Conservation (phyloP, 2,888 invertebrate genomes). For the Hipparchia sbordonii region DNA sequence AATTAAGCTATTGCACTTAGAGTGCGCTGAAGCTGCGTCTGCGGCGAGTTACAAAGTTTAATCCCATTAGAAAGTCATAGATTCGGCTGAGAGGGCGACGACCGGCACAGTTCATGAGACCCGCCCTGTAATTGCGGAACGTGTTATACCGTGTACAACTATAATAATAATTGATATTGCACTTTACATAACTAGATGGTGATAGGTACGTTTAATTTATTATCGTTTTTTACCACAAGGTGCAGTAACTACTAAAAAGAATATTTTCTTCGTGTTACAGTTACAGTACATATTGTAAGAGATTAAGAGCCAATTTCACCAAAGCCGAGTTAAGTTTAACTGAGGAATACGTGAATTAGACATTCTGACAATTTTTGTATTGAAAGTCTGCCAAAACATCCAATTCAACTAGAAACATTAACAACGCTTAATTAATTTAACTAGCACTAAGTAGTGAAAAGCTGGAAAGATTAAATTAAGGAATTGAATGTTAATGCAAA, state of each 20-base stretch:
- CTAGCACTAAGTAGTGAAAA: neutral
- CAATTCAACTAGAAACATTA: no score
- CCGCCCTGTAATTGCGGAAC: constrained; percentile 64
- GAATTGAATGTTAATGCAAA: neutral
- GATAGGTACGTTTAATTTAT: constrained; percentile 35
- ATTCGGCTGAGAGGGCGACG: constrained; percentile 67
- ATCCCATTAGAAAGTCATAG: constrained; percentile 77
- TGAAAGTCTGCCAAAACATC: no score
- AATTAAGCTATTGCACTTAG: constrained; percentile 47
- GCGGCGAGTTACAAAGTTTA: constrained; percentile 59
- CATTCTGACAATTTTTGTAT: no score
- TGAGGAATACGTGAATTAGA: no score
- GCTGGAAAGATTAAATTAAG: neutral
- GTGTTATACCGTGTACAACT: constrained; percentile 51
- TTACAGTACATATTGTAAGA: neutral
- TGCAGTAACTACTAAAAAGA: neutral
- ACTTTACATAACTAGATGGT: constrained; percentile 40
- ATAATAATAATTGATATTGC: constrained; percentile 51
- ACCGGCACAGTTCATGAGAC: constrained; percentile 64
- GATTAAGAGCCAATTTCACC: neutral
- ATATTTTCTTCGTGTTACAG: neutral
- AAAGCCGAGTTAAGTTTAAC: no score
- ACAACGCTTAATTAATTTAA: no score
- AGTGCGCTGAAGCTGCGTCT: constrained; percentile 56
- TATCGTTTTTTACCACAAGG: neutral